Evolutionary conservation across 2,888 invertebrate species (phyloP), one percentile per base, ranked within the genome.

Genomic region (Ornithoptera alexandrae): DNA sequence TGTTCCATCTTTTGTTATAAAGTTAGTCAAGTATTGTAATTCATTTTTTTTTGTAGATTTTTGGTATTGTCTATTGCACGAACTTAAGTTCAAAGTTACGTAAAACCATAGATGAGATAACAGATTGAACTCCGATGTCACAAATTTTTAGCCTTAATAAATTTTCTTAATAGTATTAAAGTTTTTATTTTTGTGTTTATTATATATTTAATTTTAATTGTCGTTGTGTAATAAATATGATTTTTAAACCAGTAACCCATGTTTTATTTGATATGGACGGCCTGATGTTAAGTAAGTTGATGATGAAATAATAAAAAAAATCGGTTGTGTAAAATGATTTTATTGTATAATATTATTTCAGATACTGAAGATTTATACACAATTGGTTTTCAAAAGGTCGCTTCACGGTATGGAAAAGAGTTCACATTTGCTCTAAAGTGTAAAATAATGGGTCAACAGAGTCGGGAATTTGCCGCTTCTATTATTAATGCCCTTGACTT

Each of bases 351-450:
- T 50, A 39, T 53, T 62, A 71, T 92, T 93, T 78, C 91, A 97
- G 97, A 97, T 92, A 97, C 97, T 36, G 97, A 97, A 88, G 91
- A 89, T 22, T 88, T 97, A 22, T 97, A 97, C 82, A 95, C 96
- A 30, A 86, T 94, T 78, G 96, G 95, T 8, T 95, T 95, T 77
- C 95, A 96, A 88, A 92, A 93, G 81, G 90, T 96, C 36, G 93
- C 95, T 18, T 93, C 93, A 65, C 91, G 93, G 22, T 97, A 94
- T 85, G 96, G 95, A 17, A 96, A 96, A 84, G 93, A 92, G 8
- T 98, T 95, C 82, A 96, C 96, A 0, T 97, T 96, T 94, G 95
- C 96, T 5, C 84, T 97, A 36, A 98, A 98, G 89, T 89, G 93
- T 62, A 90, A 93, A 78, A 89, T 94, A 69, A 97, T 97, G 96